Evolutionary conservation across 2,113 vertebrate species (phyloP), one percentile per base, ranked within the genome.

Genomic region (Rhombomys opimus): DNA sequence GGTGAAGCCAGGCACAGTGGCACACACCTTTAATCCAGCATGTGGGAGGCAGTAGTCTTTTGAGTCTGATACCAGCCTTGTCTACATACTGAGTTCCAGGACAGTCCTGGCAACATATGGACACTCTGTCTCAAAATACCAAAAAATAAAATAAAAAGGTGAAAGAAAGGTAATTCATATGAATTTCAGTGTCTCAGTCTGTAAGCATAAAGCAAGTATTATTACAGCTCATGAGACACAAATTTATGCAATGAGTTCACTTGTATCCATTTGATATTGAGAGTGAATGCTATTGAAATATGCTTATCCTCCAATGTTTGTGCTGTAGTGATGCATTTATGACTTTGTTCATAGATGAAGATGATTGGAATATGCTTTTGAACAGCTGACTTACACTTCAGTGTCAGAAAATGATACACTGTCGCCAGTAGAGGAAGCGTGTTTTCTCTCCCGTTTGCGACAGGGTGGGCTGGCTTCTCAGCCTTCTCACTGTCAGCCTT

Each of bases 151-250:
- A 57, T 25, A 9, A 41, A 41, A 57, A 20, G 54, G 52, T 35
- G 18, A 4, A 89, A 68, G 78, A 93, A 14, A 46, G 46, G 46
- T 89, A 84, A 87, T 86, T 95, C 30, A 89, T 93, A 68, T 0
- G 57, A 94, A 87, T 73, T 87, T 57, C 81, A 25, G 91, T 38
- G 50, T 23, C 52, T 95, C 38, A 89, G 63, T 97, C 15, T 88
- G 17, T 96, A 94, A 93, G 63, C 38, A 30, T 63, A 63, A 84
- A 18, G 72, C 80, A 77, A 87, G 61, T 27, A 18, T 7, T 93
- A n/a, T 52, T 93, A 2, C 30, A 54, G 82, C 87, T 97, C n/a
- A 89, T 25, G 35, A 57, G 75, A 67, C 9, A 0, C 23, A 92
- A 59, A 25, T 92, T 90, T 73, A n/a, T 72, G 20, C 20, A 41